A percentile compares a stretch with the other conserved stretches of the same genome.
These are phyloP conservation scores for Montipora sp. DNA, from an alignment of 64 coral and sea anemone species.

Conservation along the genomic window DNA sequence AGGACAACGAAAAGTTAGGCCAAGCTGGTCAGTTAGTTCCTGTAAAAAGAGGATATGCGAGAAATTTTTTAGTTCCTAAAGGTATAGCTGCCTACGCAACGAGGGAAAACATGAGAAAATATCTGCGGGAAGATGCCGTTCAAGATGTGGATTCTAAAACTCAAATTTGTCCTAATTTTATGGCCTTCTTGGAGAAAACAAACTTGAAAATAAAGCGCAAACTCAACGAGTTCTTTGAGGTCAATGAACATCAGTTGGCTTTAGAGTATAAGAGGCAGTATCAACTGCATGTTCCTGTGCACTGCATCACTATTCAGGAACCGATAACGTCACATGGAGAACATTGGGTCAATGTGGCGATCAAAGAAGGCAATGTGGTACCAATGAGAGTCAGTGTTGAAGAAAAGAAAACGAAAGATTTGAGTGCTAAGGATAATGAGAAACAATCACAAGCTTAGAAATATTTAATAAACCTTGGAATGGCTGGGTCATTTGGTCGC, in stretches of 20 bases:
- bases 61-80: slow-evolving; percentile 81
- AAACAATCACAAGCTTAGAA: not conserved
- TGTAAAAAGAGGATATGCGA: slow-evolving; percentile 80
- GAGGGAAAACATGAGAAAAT: slow-evolving; percentile 79
- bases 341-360: slow-evolving; percentile 67
- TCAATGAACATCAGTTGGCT: slow-evolving; percentile 75
- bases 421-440: slow-evolving; percentile 35
- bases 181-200: slow-evolving; percentile 70
- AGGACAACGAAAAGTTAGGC: slow-evolving; percentile 74
- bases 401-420: slow-evolving; percentile 57
- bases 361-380: slow-evolving; percentile 68
- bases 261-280: slow-evolving; percentile 82
- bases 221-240: slow-evolving; percentile 51
- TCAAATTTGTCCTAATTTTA: slow-evolving; percentile 69
- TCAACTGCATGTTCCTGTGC: slow-evolving; percentile 81
- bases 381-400: slow-evolving; percentile 85
- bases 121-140: slow-evolving; percentile 54
- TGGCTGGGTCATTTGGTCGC: not conserved
- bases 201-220: slow-evolving; percentile 78
- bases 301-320: slow-evolving; percentile 72
- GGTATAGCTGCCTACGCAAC: slow-evolving; percentile 88
- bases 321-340: slow-evolving; percentile 83
- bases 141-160: slow-evolving; percentile 45
- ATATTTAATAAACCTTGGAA: not conserved
- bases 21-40: slow-evolving; percentile 73